phyloP scores from a whole-genome alignment of 1,140 invertebrate species.

The Zaprionus kolodkinae region DNA sequence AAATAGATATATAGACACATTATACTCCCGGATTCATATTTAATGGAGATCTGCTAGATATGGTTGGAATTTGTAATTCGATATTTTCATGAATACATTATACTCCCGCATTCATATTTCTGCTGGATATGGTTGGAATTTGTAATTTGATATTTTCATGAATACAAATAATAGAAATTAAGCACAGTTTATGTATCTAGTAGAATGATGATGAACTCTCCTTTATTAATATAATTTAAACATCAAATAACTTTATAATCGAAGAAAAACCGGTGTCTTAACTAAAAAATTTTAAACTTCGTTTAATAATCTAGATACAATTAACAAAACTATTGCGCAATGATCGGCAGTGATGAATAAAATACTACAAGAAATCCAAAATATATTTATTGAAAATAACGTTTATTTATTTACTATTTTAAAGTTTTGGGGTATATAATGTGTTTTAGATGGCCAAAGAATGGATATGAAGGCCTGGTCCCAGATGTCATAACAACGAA shows the following conservation, averaged over 20 bases:
- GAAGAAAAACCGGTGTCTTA: neutral
- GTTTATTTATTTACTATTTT: neutral
- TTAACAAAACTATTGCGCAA: neutral
- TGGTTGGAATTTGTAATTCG: neutral
- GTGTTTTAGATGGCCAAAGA: too few relatives aligned
- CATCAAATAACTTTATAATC: neutral
- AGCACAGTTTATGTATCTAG: neutral
- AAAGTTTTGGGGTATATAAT: neutral
- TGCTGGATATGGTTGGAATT: neutral
- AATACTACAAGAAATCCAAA: neutral
- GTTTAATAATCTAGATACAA: neutral
- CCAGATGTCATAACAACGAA: too few relatives aligned
- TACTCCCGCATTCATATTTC: neutral
- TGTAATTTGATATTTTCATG: neutral
- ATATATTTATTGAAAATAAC: neutral
- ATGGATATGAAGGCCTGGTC: too few relatives aligned
- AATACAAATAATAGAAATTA: neutral
- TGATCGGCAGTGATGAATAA: conserved; percentile 4
- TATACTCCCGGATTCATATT: conserved; percentile 3
- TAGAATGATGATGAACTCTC: neutral
- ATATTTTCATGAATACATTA: neutral
- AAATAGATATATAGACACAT: conserved; percentile 30
- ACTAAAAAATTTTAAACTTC: neutral
- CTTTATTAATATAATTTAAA: neutral
- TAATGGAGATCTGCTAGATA: neutral